These are phyloP conservation scores for Hesperophylax magnus DNA, from an alignment of 1,140 invertebrate species.

Conservation along the genomic window DNA sequence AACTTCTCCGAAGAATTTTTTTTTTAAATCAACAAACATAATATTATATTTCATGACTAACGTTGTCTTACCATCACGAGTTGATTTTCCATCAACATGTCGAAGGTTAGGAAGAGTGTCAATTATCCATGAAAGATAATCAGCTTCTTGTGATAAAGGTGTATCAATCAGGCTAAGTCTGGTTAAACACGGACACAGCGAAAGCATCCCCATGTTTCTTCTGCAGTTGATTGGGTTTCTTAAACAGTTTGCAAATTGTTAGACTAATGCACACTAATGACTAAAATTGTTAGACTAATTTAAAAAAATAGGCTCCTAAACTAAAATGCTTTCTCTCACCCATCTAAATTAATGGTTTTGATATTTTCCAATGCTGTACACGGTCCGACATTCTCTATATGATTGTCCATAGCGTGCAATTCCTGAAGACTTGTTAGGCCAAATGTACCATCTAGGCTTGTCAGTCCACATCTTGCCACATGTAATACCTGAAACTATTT, in stretches of 20 bases:
- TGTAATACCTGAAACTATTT: conserved; percentile 67
- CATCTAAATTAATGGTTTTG: conserved; percentile 69
- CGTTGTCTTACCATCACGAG: not conserved
- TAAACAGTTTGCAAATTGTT: conserved; percentile 5
- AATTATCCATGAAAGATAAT: conserved; percentile 63
- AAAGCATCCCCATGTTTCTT: conserved; percentile 64
- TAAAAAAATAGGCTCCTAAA: no score
- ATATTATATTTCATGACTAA: no score
- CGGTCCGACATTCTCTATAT: conserved; percentile 72
- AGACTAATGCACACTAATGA: no score
- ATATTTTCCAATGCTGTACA: conserved; percentile 70
- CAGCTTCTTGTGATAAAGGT: conserved; percentile 61
- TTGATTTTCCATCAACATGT: conserved; percentile 62
- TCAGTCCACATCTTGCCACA: conserved; percentile 76
- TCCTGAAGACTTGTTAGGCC: conserved; percentile 73
- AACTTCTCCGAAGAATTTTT: no score
- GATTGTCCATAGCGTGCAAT: conserved; percentile 75
- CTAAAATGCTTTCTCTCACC: conserved; percentile 59
- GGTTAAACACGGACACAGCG: conserved; percentile 63
- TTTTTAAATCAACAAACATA: no score
- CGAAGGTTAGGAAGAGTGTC: conserved; percentile 63
- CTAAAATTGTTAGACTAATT: no score
- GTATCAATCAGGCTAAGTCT: conserved; percentile 66
- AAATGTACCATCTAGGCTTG: conserved; percentile 76
- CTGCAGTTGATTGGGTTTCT: conserved; percentile 66